Evolutionary conservation across 2,113 vertebrate genomes (phyloP).

Genomic region (Tenrec ecaudatus): DNA sequence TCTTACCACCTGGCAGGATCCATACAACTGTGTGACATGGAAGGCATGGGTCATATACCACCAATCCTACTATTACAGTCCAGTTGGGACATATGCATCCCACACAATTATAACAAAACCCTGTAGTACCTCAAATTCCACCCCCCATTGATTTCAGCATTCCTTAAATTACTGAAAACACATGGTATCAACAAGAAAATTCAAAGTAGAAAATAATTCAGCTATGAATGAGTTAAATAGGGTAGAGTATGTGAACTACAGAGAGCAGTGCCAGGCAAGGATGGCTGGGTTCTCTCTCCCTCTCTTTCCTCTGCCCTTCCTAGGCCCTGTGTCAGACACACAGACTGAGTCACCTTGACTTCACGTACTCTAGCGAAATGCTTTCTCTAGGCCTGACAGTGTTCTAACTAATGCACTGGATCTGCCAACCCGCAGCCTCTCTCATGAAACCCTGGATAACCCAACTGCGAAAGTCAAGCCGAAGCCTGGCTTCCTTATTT

Average conservation of each 20-base stretch:
- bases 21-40: too few species aligned
- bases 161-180: neutral
- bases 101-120: neutral
- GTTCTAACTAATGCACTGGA: neutral
- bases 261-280: neutral
- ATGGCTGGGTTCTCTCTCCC: neutral
- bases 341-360: neutral
- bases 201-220: neutral
- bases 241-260: rapidly evolving
- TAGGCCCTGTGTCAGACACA: neutral
- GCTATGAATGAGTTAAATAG: neutral
- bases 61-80: too few species aligned
- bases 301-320: neutral
- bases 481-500: neutral
- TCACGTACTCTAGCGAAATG: rapidly evolving
- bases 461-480: neutral
- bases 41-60: too few species aligned
- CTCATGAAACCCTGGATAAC: neutral
- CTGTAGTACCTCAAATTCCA: neutral
- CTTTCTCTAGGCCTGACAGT: neutral
- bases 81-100: neutral
- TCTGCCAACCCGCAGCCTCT: conserved; percentile 18
- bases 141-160: neutral
- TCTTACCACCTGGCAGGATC: too few species aligned
- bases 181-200: neutral